Base-by-base conservation (phyloP, 1,140 invertebrate genomes). In the Nilaparvata lugens region DNA sequence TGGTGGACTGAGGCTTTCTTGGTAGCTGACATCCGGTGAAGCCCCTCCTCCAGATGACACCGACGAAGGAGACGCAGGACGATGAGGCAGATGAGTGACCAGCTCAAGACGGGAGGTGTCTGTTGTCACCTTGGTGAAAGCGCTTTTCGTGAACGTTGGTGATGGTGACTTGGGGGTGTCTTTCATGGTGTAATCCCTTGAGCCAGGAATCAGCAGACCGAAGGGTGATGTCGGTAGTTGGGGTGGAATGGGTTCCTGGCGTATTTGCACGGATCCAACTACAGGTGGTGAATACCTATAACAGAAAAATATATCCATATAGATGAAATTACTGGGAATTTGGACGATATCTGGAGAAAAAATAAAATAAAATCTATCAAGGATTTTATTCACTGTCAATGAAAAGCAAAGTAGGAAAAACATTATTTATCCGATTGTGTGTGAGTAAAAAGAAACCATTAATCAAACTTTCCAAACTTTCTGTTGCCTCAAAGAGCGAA, bases 1-100 rank as follows among this genome's bases (percentile, higher is more conserved):
- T 0, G 86, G 87, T 9, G 88, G 87, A 70, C 86, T 89, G 40
- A 89, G 77, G 42, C 86, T 89, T 62, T 81, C 83, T 66, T 88
- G 86, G 65, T 88, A 90, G 61, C 81, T 82, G 19, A 83, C 70
- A 67, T 88, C 87, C 0, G 88, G 87, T 62, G 87, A 89, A 6
- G 87, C 76, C 0, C 64, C 61, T 9, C 40, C 62, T 13, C 52
- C 60, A 6, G 86, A 86, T 11, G 84, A 82, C 6, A 78, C 67
- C 58, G 80, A 73, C 16, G 56, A 61, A 7, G 61, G 67, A 13
- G 62, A 65, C 5, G 48, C 58, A 14, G 53, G 52, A 16, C 52
- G 48, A 0, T 45, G 75, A 63, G 7, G 75, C 69, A 21, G 78
- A 73, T 24, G 70, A 69, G 45, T 71, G 31, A 35, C 31, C 72